Evolutionary conservation across 2,113 vertebrate species (phyloP), one percentile per base, ranked within the genome.

Genomic region (Salvelinus fontinalis): DNA sequence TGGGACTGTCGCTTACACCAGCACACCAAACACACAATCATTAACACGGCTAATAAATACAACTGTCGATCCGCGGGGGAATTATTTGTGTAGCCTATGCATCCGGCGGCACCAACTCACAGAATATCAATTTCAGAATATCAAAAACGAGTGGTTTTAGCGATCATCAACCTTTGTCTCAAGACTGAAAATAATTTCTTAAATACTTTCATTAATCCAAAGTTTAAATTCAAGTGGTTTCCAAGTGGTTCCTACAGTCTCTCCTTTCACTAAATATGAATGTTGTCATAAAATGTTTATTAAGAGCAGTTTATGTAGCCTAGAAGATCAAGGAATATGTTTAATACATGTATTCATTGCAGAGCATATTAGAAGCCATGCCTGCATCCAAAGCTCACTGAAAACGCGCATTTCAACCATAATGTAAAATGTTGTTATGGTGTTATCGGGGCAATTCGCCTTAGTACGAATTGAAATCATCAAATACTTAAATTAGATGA

Each of bases 31-130:
- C 82, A 84, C 62, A 87, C 87, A 78, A 84, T 85, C 78, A 89
- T 84, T 87, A 88, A 86, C 76, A 72, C n/a, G 29, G 57, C 77
- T 85, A 81, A 87, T 81, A 81, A 87, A 84, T 24, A 24, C 14
- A 74, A 5, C 49, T 11, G 16, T 72, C 49, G 16, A 72, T 31
- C 22, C 51, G 68, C 2, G 34, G 22, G 12, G 68, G 11, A 24
- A n/a, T 39, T 70, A 70, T 49, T 4, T 7, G 29, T 18, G 14
- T 13, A 14, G 14, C 14, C 14, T 51, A 12, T 51, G 49, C 49
- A 13, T 51, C 16, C 0, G 18, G 31, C 29, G 18, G 31, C 29
- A 34, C 14, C 31, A 20, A 68, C 67, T 34, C 67, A 18, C 26
- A 67, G 26, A 31, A 24, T 44, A 11, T 44, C 39, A 20, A 67